These are phyloP conservation scores for Petrolisthes manimaculis DNA, from an alignment of 2,888 invertebrate species.

Conservation along the genomic window DNA sequence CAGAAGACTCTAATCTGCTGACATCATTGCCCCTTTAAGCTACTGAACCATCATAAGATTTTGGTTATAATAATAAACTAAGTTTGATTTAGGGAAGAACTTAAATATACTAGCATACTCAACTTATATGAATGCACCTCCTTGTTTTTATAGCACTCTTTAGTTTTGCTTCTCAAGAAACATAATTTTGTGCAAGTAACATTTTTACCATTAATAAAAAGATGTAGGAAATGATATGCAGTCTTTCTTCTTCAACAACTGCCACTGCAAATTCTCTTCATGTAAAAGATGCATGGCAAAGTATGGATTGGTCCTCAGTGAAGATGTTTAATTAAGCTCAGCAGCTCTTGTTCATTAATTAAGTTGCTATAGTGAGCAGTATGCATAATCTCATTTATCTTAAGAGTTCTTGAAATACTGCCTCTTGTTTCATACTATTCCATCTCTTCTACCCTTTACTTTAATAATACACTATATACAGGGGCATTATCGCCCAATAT, in stretches of 20 bases:
- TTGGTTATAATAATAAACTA: background rate
- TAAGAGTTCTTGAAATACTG: slow-evolving; percentile 20
- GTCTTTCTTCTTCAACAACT: background rate
- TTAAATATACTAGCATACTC: slow-evolving; percentile 9
- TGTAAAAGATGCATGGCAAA: background rate
- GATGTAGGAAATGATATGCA: slow-evolving; percentile 12
- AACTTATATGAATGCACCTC: slow-evolving; percentile 12
- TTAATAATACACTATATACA: slow-evolving; percentile 55
- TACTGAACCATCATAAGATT: background rate
- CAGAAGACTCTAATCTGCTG: too few species aligned
- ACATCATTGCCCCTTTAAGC: background rate
- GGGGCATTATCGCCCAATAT: background rate
- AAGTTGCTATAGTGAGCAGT: background rate
- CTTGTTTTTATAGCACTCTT: background rate
- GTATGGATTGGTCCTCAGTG: slow-evolving; percentile 9
- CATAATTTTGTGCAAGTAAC: background rate
- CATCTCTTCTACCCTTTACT: slow-evolving; percentile 20
- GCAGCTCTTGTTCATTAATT: background rate
- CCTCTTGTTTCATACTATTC: slow-evolving; percentile 17
- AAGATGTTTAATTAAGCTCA: background rate
- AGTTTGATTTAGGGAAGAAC: background rate
- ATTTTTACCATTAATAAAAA: background rate
- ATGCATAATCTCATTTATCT: background rate
- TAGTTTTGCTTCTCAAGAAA: background rate
- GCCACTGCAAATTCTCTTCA: background rate